Evolutionary conservation across 2,113 vertebrate genomes (phyloP).

Genomic region (Brachyhypopomus gauderio): DNA sequence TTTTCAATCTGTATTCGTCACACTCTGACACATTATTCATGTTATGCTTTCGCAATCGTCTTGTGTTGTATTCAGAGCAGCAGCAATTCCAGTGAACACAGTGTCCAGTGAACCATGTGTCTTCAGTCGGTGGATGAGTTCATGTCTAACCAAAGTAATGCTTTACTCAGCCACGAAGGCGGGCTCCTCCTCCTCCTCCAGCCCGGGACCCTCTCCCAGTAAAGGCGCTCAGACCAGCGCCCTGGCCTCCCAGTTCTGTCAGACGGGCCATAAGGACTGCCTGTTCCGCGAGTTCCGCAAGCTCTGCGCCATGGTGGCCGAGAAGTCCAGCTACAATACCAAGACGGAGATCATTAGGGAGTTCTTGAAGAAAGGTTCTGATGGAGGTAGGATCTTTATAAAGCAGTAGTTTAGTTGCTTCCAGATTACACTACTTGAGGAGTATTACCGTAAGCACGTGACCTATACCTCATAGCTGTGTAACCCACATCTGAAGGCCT

Average conservation of each 20-base stretch:
- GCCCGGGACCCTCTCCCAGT: constrained; percentile 63
- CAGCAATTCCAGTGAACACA: too few species aligned
- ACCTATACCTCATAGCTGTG: too few species aligned
- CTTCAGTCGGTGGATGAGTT: too few species aligned
- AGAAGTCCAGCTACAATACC: constrained; percentile 89
- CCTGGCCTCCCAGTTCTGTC: constrained; percentile 80
- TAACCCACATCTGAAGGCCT: too few species aligned
- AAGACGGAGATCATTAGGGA: constrained; percentile 96
- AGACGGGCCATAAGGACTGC: constrained; percentile 91
- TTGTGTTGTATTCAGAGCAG: too few species aligned
- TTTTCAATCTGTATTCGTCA: too few species aligned
- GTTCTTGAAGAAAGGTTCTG: constrained; percentile 87
- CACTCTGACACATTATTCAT: too few species aligned
- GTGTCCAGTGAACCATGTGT: too few species aligned
- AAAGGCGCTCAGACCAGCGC: constrained; percentile 63
- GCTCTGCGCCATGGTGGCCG: constrained; percentile 89
- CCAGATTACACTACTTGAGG: too few species aligned
- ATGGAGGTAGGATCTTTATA: constrained; percentile 79
- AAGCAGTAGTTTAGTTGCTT: background rate
- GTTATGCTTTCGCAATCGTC: too few species aligned
- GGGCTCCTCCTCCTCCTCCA: constrained; percentile 65
- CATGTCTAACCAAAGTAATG: background rate
- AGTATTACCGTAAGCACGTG: too few species aligned
- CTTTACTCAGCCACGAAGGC: constrained; percentile 71
- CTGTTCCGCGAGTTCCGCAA: constrained; percentile 93